Base-by-base conservation (phyloP, 2,888 invertebrate genomes). In the Caenorhabditis sp. region DNA sequence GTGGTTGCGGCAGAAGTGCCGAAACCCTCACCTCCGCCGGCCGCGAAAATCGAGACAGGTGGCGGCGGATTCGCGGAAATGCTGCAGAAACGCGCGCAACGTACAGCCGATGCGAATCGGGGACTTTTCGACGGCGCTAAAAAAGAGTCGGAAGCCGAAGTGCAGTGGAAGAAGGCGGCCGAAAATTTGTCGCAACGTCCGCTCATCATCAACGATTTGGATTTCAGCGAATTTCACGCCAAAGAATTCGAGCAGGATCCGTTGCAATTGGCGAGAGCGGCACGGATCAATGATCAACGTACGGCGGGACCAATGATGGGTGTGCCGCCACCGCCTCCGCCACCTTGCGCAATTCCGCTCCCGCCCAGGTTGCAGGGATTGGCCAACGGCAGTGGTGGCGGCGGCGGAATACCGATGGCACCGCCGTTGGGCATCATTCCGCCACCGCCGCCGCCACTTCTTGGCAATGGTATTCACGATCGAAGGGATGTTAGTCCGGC, bases 141-240 rank as follows among this genome's bases (percentile, higher is more conserved):
- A 58, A 81, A 79, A 49, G 77, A 78, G 54, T 76, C 73, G 5
- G 84, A 84, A 67, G 74, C 94, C 86, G 96, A 97, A 86, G 89
- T 96, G 1, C 94, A 95, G 86, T 97, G 97, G 97, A 96, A 97
- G 87, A 94, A 94, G 86, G 87, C 87, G 21, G 85, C 84, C 4
- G 85, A 86, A 67, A 83, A 81, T 26, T 64, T 88, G 64, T 79
- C 86, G 59, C 81, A 82, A 3, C 93, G 75, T n/a, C 89, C 89
- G 1, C 92, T 93, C 78, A 91, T 95, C 58, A 90, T 91, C 76
- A 95, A 96, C 88, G 97, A 97, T 89, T 91, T 97, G 86, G 97
- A 99, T 89, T 99, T 99, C 89, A 95, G 95, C 14, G 97, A 97
- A 89, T 91, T 99, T 63, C 92, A 92, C 61, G 92, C 92, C 43